Percentiles rank a stretch among this genome's conserved stretches.
These are phyloP conservation scores for Hydractinia echinata DNA, from an alignment of 30 jellyfish, hydroid and myxozoan genomes.

Conservation along the genomic window DNA sequence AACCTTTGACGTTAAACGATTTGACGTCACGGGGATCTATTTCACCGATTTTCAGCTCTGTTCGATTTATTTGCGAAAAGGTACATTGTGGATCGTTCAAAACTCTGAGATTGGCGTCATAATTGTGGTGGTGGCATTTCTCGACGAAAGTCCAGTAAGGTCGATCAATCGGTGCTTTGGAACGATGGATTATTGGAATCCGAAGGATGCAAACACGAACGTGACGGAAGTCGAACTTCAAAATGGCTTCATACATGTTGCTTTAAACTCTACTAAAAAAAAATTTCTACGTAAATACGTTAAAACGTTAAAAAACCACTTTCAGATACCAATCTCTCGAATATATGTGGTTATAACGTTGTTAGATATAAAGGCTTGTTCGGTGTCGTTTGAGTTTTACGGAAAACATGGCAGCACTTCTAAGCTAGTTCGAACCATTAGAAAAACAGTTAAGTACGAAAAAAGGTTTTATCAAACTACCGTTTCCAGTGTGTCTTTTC, in stretches of 20 bases:
- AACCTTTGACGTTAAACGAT: not conserved
- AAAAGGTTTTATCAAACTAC: not conserved
- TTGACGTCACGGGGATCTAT: not conserved
- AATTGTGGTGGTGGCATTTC: not conserved
- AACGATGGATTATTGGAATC: constrained; percentile 17
- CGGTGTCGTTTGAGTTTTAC: not conserved
- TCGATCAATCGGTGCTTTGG: constrained; percentile 4
- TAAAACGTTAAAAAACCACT: not conserved
- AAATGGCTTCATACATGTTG: not conserved
- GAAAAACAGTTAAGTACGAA: not conserved
- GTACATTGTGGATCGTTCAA: constrained; percentile 10
- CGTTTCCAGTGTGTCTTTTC: not conserved
- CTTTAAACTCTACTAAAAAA: not conserved
- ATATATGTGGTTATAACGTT: not conserved
- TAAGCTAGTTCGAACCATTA: not conserved
- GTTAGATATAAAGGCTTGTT: not conserved
- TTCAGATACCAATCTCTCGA: not conserved
- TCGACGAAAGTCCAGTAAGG: not conserved
- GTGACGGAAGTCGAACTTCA: constrained; percentile 15
- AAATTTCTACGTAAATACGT: not conserved
- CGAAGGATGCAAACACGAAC: not conserved
- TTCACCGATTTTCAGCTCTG: constrained; percentile 1
- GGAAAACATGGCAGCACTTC: not conserved
- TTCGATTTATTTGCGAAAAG: not conserved
- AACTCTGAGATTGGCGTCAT: constrained; percentile 3